Evolutionary conservation across 1,140 invertebrate genomes (phyloP).

Genomic region (Polyergus mexicanus): DNA sequence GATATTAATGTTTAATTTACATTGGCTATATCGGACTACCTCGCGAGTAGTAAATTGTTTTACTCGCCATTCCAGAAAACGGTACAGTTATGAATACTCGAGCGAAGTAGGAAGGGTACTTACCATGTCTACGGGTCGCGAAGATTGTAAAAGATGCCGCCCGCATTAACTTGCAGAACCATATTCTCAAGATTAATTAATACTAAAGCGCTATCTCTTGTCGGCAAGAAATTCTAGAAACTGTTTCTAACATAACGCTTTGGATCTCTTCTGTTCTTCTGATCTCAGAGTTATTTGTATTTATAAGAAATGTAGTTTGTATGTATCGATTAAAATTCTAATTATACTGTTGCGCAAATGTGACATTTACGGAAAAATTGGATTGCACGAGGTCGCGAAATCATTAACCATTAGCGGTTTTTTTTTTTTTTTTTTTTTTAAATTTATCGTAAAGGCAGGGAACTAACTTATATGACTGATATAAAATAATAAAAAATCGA

Average conservation of each 20-base stretch:
- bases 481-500: neutral
- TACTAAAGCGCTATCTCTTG: conserved; percentile 39
- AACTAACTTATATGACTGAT: neutral
- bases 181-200: conserved; percentile 63
- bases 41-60: conserved; percentile 50
- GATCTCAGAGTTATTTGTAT: neutral
- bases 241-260: conserved; percentile 24
- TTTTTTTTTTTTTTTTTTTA: neutral
- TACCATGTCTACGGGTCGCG: neutral
- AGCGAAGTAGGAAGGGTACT: conserved; percentile 10
- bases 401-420: neutral
- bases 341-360: neutral
- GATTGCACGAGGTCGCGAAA: too few relatives aligned
- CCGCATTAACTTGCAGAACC: conserved; percentile 39
- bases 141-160: conserved; percentile 47
- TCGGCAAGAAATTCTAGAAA: conserved; percentile 17
- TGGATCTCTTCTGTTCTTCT: neutral
- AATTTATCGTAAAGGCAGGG: neutral
- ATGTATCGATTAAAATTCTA: conserved; percentile 3
- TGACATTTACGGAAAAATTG: neutral
- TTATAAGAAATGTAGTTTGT: neutral
- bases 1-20: conserved; percentile 30
- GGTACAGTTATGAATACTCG: conserved; percentile 12
- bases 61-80: conserved; percentile 39
- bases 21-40: conserved; percentile 14